A percentile compares a stretch with the other conserved stretches of the same genome.
These are phyloP conservation scores for Rousettus leschenaultii DNA, from an alignment of 2,113 vertebrate species.

Conservation along the genomic window DNA sequence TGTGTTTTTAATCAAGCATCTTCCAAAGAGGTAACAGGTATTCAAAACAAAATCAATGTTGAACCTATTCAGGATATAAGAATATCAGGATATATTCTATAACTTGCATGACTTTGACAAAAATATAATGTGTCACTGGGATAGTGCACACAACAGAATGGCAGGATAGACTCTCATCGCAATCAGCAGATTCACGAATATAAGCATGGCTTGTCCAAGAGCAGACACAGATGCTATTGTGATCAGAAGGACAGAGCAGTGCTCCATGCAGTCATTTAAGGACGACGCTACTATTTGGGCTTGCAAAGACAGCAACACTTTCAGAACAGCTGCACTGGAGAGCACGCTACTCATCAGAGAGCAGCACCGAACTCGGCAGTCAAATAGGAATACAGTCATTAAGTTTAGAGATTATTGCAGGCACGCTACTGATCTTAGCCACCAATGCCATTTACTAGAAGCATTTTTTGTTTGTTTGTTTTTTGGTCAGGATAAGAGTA, in stretches of 20 bases:
- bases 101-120: neutral
- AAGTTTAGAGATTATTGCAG: constrained; percentile 9
- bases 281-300: constrained; percentile 37
- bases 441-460: neutral
- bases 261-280: constrained; percentile 45
- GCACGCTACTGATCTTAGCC: neutral
- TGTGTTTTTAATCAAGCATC: neutral
- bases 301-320: constrained; percentile 14
- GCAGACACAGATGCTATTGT: constrained; percentile 47
- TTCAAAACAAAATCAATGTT: constrained; percentile 34
- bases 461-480: neutral
- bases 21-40: neutral
- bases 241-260: neutral
- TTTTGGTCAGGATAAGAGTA: neutral
- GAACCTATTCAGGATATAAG: neutral
- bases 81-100: neutral
- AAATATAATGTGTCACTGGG: neutral
- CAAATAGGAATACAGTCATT: constrained; percentile 10
- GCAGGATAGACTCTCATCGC: neutral
- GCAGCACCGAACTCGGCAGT: neutral
- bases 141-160: neutral
- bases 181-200: neutral
- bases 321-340: constrained; percentile 53
- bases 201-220: constrained; percentile 41
- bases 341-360: constrained; percentile 9